A percentile compares a stretch with the other conserved stretches of the same genome.
These are phyloP conservation scores for Lypha dubia DNA, from an alignment of 2,888 invertebrate species.

Conservation along the genomic window DNA sequence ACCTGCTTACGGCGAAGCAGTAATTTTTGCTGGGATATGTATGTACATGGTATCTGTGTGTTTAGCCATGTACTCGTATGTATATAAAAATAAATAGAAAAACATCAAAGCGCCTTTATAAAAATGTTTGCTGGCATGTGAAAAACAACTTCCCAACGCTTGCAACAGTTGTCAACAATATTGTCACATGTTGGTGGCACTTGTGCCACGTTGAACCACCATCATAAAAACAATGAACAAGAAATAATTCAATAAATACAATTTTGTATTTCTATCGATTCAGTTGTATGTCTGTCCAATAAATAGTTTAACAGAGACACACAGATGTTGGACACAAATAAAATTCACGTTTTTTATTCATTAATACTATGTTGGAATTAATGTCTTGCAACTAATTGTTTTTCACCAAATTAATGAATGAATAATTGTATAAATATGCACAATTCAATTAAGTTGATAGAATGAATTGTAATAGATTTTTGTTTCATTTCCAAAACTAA, in stretches of 20 bases:
- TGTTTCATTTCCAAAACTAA: not conserved
- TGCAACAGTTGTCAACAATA: slow-evolving; percentile 64
- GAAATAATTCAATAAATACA: slow-evolving; percentile 42
- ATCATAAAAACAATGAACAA: slow-evolving; percentile 22
- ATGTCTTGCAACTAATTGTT: slow-evolving; percentile 47
- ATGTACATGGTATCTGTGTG: no score
- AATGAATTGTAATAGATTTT: slow-evolving; percentile 15
- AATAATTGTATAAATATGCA: slow-evolving; percentile 25
- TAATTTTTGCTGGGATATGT: no score
- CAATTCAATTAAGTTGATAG: slow-evolving; percentile 4
- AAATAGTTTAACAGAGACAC: slow-evolving; percentile 23
- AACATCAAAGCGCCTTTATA: slow-evolving; percentile 53
- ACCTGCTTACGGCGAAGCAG: no score
- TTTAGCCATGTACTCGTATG: no score
- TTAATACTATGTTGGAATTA: slow-evolving; percentile 32
- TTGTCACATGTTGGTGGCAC: slow-evolving; percentile 53
- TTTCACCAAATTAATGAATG: slow-evolving; percentile 36
- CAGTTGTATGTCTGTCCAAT: not conserved
- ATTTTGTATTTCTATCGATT: slow-evolving; percentile 11
- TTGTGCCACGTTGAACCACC: slow-evolving; percentile 12
- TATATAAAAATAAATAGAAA: slow-evolving; percentile 26
- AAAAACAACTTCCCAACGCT: slow-evolving; percentile 23
- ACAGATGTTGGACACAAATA: slow-evolving; percentile 36
- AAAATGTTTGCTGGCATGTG: slow-evolving; percentile 25
- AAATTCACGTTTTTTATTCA: slow-evolving; percentile 42